Evolutionary conservation across 1,140 invertebrate species (phyloP).

Genomic region (Drosophila repleta): DNA sequence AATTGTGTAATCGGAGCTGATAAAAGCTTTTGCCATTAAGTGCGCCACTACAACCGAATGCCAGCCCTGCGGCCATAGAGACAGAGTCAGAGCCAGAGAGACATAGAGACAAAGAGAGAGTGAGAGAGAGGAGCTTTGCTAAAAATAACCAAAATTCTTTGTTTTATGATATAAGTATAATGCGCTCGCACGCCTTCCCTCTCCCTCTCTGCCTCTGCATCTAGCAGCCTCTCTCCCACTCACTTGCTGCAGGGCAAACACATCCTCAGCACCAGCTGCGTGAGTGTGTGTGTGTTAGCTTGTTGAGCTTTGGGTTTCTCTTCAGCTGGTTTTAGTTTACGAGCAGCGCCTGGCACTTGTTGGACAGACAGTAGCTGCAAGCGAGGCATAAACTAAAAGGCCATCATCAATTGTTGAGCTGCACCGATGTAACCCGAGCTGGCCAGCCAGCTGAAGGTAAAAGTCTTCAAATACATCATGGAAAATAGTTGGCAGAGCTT

Average conservation of each 20-base stretch:
- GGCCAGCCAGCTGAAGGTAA: neutral
- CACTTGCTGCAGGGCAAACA: constrained; percentile 6
- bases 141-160: constrained; percentile 49
- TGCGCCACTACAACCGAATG: constrained; percentile 26
- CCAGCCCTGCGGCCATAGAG: constrained; percentile 2
- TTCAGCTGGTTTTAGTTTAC: constrained; percentile 7
- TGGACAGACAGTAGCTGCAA: constrained; percentile 6
- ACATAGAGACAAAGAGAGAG: no score
- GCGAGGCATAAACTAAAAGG: neutral
- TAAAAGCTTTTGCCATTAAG: constrained; percentile 72
- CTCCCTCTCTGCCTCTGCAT: neutral
- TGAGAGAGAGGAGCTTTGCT: constrained; percentile 26
- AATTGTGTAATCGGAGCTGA: constrained; percentile 78
- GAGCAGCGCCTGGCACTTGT: constrained; percentile 7
- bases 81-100: neutral
- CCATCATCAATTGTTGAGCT: constrained; percentile 5
- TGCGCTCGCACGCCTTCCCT: constrained; percentile 1
- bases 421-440: neutral
- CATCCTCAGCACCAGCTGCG: neutral
- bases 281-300: neutral
- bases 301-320: neutral
- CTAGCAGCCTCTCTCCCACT: neutral
- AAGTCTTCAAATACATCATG: neutral
- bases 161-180: constrained; percentile 43
- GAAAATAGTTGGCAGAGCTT: neutral